Evolutionary conservation across 2,113 vertebrate genomes (phyloP).

Genomic region (Hemibagrus wyckioides): DNA sequence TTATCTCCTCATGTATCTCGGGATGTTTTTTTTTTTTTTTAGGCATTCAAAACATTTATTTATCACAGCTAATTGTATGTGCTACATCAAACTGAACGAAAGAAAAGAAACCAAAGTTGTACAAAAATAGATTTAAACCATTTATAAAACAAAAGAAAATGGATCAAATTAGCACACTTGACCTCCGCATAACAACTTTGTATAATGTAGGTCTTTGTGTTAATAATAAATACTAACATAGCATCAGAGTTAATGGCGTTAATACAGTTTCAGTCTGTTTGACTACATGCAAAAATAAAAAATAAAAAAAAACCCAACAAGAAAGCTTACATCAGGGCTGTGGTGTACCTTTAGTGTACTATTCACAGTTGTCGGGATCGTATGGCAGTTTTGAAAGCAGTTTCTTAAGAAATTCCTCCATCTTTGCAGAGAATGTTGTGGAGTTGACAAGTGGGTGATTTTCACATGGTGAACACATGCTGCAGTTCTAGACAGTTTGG

Average conservation of each 20-base stretch:
- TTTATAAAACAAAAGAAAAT: constrained; percentile 5
- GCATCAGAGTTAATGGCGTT: neutral
- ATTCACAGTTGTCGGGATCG: neutral
- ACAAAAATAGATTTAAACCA: constrained; percentile 27
- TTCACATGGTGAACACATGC: constrained; percentile 66
- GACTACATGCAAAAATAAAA: constrained; percentile 6
- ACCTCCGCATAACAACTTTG: neutral
- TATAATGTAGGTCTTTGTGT: neutral
- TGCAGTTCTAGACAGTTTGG: neutral
- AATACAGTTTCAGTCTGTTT: constrained; percentile 23
- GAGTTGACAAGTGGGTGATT: constrained; percentile 49
- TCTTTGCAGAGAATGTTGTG: constrained; percentile 54
- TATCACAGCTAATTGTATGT: neutral
- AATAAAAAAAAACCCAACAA: neutral
- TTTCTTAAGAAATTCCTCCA: constrained; percentile 54
- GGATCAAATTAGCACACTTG: constrained; percentile 19
- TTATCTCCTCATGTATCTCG: neutral
- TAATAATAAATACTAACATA: constrained; percentile 23
- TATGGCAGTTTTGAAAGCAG: neutral
- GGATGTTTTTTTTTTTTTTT: neutral
- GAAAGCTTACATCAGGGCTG: neutral
- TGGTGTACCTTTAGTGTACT: neutral
- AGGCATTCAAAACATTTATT: neutral
- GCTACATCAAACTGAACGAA: neutral
- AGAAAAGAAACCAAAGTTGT: neutral